Base-by-base conservation (phyloP, 2,113 vertebrate species). In the Todiramphus saurophagus region DNA sequence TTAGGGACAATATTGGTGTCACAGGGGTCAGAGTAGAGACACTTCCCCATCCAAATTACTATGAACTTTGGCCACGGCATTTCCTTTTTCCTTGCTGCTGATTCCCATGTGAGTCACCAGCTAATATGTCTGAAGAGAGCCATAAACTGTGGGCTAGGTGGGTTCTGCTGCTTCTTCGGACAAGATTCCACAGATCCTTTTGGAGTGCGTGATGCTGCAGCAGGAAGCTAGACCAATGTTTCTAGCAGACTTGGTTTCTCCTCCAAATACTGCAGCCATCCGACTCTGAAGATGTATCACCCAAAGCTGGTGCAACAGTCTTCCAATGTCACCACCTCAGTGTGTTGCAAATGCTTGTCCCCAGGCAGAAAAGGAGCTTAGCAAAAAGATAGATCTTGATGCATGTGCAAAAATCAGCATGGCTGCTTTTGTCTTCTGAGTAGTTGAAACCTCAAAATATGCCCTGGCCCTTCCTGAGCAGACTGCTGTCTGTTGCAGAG, bases 391-490 rank as follows among this genome's bases (percentile, higher is more conserved):
- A 70, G 46, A 73, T 46, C 16, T 20, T 37, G 59, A 25, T 73
- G 41, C 62, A 73, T 37, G 33, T 77, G 46, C 51, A 46, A 76
- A 87, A 91, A 66, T 37, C 33, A 74, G 24, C 23, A 24, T 87
- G 93, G 94, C 63, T 5, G 18, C 75, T 96, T 95, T 90, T 93
- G 53, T 95, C 91, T 72, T 15, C 82, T 0, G 5, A 94, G 90
- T 73, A 85, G 74, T 37, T 94, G 91, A 96, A 94, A 94, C 76
- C 78, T 80, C 72, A 63, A 69, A 97, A 96, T 41, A n/a, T 66
- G 37, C 7, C 0, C 0, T 58, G 92, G 72, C 69, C 74, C 64
- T 92, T 94, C 83, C 88, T 78, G 81, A 96, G 93, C 86, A 93
- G 92, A 67, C 76, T 60, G 35, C 53, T 20, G 19, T 74, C 91